phyloP scores from a whole-genome alignment of 2,797 vertebrate genomes.

The Apogon talboti region DNA sequence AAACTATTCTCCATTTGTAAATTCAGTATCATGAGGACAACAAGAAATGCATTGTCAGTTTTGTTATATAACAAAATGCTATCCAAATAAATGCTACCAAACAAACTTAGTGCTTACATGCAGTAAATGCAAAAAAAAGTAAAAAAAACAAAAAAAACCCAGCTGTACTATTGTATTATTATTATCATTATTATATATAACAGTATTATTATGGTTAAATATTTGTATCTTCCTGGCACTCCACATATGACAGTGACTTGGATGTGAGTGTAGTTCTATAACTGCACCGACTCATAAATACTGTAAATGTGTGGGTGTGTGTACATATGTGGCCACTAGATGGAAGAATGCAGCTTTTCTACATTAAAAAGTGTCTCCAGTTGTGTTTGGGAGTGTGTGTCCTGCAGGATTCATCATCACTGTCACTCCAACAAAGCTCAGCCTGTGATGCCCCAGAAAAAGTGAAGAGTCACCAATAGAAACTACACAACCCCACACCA shows the following conservation, averaged over 20 bases:
- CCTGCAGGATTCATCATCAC: slow-evolving; percentile 56
- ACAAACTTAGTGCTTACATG: too few species aligned
- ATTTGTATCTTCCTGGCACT: too few species aligned
- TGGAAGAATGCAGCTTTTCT: slow-evolving; percentile 73
- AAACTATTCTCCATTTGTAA: too few species aligned
- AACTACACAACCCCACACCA: slow-evolving; percentile 27
- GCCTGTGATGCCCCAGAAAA: slow-evolving; percentile 59
- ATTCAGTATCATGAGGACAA: too few species aligned
- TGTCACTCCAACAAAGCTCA: slow-evolving; percentile 47
- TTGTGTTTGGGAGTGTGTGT: slow-evolving; percentile 44
- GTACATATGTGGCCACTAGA: slow-evolving; percentile 76
- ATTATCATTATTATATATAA: too few species aligned
- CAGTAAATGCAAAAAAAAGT: too few species aligned
- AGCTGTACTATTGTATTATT: too few species aligned
- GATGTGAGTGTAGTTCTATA: background rate
- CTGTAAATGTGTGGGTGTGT: slow-evolving; percentile 20
- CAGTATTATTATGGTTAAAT: too few species aligned
- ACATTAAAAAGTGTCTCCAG: slow-evolving; percentile 18
- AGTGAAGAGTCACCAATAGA: slow-evolving; percentile 38
- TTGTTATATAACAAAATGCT: too few species aligned
- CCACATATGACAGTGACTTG: background rate
- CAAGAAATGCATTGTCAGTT: too few species aligned
- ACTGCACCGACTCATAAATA: background rate
- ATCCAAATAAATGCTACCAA: too few species aligned
- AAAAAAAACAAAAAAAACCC: too few species aligned